Percentiles rank a stretch among this genome's conserved stretches.
Conservation (phyloP, 2,888 invertebrate genomes). For the Lissocephala sabroskyi region DNA sequence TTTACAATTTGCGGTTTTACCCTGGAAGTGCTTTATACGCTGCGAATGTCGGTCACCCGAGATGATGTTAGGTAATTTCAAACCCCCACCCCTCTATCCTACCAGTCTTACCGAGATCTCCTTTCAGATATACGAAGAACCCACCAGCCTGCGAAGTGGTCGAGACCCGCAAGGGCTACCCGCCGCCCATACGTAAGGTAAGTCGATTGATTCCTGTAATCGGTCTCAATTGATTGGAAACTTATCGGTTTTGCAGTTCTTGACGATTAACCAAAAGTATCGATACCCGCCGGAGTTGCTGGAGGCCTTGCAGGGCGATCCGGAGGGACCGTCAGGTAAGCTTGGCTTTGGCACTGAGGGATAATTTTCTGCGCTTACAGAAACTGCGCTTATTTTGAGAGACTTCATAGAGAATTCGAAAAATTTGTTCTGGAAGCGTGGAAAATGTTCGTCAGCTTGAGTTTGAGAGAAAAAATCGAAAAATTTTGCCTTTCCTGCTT, state of each 20-base stretch:
- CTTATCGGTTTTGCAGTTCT: conserved; percentile 7
- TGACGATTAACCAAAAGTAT: conserved; percentile 42
- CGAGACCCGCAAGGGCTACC: conserved; percentile 48
- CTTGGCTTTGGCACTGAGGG: no score
- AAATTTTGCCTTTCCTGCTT: conserved; percentile 17
- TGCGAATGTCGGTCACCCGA: conserved; percentile 32
- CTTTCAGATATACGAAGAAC: conserved; percentile 25
- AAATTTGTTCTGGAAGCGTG: conserved; percentile 33
- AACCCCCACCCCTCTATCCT: no score
- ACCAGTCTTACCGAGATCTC: no score
- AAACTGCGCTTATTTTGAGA: not conserved
- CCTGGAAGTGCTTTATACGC: conserved; percentile 15
- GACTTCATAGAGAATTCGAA: no score
- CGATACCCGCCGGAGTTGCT: conserved; percentile 33
- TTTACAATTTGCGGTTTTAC: conserved; percentile 22
- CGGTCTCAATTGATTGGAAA: not conserved
- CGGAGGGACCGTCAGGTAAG: conserved; percentile 5
- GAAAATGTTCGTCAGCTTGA: conserved; percentile 19
- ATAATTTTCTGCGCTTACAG: conserved; percentile 31
- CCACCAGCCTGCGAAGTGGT: conserved; percentile 31
- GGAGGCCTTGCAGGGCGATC: conserved; percentile 33
- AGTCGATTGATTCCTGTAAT: not conserved
- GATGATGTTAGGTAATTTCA: conserved; percentile 54
- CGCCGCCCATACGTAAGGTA: conserved; percentile 37
- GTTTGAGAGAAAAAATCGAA: not conserved